Base-by-base conservation (phyloP, 2,797 vertebrate species). In the Thamnophis elegans region DNA sequence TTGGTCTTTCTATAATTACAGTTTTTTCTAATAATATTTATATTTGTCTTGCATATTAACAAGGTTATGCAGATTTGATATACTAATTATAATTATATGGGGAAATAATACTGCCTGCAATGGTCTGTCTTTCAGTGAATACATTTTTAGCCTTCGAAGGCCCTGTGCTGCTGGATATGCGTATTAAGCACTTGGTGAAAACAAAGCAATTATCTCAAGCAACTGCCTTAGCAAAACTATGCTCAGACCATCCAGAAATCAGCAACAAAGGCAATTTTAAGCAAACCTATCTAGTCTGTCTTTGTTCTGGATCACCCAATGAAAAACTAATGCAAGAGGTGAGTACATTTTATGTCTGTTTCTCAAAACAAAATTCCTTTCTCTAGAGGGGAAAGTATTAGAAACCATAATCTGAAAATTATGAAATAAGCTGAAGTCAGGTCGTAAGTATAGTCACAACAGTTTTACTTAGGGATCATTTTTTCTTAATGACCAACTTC, bases 171-270 rank as follows among this genome's bases (percentile, higher is more conserved):
- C 96, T 99, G 97, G 98, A 98, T 97, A 98, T 99, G 98, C 98
- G 99, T 96, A 98, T 99, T 96, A 99, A 99, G 95, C 98, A 99
- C 94, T 98, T 99, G 92, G 98, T 99, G 95, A 99, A 99, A 97
- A 97, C 98, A 92, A 98, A 97, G 97, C 97, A 98, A 91, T 96
- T 98, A 94, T 98, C 93, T 0, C 98, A 98, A 97, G 99, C 99
- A 90, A 98, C 98, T 42, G 96, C 97, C 94, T 97, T 99, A 96
- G 98, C 99, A 92, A 99, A 98, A 97, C 96, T 98, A 26, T 99
- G 99, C 96, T 97, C 97, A 4, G 98, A 99, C 91, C 98, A 98
- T 92, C 97, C 97, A 32, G 97, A 97, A 94, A 98, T 99, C 95
- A 97, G 98, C 93, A 97, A 97, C 92, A 98, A 98, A 96, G 98